These are phyloP conservation scores for Teleiodes luculella DNA, from an alignment of 2,888 invertebrate genomes.

Conservation along the genomic window DNA sequence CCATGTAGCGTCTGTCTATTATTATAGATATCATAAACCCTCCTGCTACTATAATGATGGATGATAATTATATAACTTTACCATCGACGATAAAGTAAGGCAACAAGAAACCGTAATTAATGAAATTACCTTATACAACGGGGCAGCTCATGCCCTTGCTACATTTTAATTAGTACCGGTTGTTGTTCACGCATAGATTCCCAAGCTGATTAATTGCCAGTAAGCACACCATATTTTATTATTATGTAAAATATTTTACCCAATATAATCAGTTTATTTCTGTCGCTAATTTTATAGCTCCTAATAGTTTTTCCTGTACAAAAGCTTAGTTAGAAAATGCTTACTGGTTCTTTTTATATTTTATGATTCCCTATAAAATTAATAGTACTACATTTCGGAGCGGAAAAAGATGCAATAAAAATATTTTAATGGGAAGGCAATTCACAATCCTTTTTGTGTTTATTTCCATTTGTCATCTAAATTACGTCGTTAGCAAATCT, in stretches of 20 bases:
- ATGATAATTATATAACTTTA: neutral
- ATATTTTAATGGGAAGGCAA: conserved; percentile 11
- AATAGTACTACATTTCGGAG: conserved; percentile 1
- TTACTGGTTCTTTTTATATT: too few relatives aligned
- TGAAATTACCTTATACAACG: neutral
- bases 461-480: conserved; percentile 17
- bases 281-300: too few relatives aligned
- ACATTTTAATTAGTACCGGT: conserved; percentile 15
- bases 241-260: too few relatives aligned
- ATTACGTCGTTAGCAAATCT: conserved; percentile 1
- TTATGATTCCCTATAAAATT: neutral
- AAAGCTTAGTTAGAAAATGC: too few relatives aligned
- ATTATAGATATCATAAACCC: too few relatives aligned
- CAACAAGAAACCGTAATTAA: neutral
- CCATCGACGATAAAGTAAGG: neutral
- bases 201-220: conserved; percentile 10
- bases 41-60: too few relatives aligned
- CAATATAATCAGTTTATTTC: too few relatives aligned
- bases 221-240: neutral
- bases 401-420: conserved; percentile 4
- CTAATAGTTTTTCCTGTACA: too few relatives aligned
- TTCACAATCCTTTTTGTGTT: neutral
- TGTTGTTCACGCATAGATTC: conserved; percentile 13
- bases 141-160: neutral
- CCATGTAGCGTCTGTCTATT: too few relatives aligned